Percentiles rank a stretch among this genome's conserved stretches.
Evolutionary conservation across 2,888 invertebrate species (phyloP).

Genomic region (Oegoconia quadripuncta): DNA sequence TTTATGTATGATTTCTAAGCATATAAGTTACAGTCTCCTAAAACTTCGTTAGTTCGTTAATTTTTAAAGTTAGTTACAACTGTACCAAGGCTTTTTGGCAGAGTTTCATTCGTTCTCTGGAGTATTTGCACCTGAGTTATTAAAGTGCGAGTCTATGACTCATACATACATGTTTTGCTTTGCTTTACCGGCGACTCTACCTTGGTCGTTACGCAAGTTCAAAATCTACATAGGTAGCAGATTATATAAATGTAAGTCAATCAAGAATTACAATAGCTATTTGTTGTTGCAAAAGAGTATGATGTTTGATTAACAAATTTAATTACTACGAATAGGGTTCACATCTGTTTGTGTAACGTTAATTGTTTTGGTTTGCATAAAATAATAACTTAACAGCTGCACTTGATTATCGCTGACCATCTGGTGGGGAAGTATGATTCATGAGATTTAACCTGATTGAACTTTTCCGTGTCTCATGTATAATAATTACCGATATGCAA

Average conservation of each 20-base stretch:
- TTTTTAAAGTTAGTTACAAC: no score
- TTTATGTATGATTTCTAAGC: no score
- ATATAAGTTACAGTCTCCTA: no score
- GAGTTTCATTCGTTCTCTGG: no score
- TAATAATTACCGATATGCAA: no score
- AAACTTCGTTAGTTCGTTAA: no score
- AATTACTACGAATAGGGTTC: slow-evolving; percentile 19
- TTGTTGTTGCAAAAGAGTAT: no score
- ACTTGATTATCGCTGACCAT: slow-evolving; percentile 45
- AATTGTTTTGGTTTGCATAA: slow-evolving; percentile 33
- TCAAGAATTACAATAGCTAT: no score
- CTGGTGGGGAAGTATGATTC: slow-evolving; percentile 24
- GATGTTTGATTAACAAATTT: no score
- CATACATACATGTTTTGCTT: background rate
- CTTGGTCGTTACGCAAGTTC: slow-evolving; percentile 17
- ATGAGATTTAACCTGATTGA: background rate
- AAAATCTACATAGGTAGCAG: background rate
- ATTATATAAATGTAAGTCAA: no score
- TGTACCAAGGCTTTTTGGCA: no score
- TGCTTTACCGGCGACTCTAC: slow-evolving; percentile 10
- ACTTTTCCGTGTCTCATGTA: no score
- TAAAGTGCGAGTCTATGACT: background rate
- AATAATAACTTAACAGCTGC: slow-evolving; percentile 39
- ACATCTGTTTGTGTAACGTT: background rate
- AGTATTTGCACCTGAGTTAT: background rate